Conservation (phyloP, 1,140 invertebrate species). For the Trachelipus rathkii region DNA sequence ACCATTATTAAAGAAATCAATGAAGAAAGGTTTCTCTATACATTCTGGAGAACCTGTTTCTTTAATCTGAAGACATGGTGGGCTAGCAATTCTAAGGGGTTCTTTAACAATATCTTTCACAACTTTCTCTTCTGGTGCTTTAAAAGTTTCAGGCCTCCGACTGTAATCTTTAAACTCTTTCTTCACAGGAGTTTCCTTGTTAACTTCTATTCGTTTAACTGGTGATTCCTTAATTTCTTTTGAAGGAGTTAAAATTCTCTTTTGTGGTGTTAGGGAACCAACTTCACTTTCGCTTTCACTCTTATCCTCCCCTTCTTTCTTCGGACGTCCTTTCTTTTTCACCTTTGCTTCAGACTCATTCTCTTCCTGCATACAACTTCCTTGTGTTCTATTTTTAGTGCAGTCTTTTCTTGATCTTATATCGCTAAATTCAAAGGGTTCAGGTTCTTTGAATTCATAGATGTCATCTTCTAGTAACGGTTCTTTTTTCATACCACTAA, state of each 20-base stretch:
- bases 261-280: slow-evolving; percentile 26
- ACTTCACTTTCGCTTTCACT: slow-evolving; percentile 37
- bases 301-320: slow-evolving; percentile 41
- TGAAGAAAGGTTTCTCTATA: background rate
- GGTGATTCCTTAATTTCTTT: slow-evolving; percentile 34
- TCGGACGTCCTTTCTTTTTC: slow-evolving; percentile 36
- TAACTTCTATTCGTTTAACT: slow-evolving; percentile 14
- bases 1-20: background rate
- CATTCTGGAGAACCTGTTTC: background rate
- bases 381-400: slow-evolving; percentile 36
- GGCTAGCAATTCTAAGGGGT: background rate
- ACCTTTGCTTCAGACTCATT: slow-evolving; percentile 41
- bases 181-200: slow-evolving; percentile 6
- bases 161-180: background rate
- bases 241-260: slow-evolving; percentile 7
- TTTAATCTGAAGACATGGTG: background rate
- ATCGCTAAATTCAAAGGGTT: slow-evolving; percentile 42
- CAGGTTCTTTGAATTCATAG: slow-evolving; percentile 45
- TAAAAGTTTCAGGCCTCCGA: background rate
- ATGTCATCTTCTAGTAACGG: slow-evolving; percentile 40
- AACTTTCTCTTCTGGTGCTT: background rate
- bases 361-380: slow-evolving; percentile 36
- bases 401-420: slow-evolving; percentile 40
- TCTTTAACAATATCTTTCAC: too few relatives aligned
- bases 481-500: background rate